Evolutionary conservation across 2,888 invertebrate genomes (phyloP).

Genomic region (Parapristionchus giblindavisi): DNA sequence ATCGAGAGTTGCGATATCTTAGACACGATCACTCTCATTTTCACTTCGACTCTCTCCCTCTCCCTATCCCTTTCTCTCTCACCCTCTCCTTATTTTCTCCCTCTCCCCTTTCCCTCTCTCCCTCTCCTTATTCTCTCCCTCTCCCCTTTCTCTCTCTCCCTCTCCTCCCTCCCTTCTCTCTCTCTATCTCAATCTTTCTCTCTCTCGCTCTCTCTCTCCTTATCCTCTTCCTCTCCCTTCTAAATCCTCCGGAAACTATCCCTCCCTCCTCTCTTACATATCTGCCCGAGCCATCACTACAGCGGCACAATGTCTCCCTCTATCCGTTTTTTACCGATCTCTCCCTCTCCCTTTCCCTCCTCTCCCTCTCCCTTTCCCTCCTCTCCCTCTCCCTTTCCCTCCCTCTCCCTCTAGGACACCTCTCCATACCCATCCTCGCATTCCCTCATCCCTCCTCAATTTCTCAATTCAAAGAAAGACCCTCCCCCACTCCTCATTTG

Average conservation of each 20-base stretch:
- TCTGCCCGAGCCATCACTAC: too few relatives aligned
- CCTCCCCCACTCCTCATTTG: too few relatives aligned
- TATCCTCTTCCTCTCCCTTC: not conserved
- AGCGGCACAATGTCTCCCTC: too few relatives aligned
- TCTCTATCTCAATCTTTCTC: not conserved
- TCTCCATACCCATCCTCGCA: too few relatives aligned
- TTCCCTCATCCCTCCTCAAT: too few relatives aligned
- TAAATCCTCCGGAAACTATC: constrained; percentile 1
- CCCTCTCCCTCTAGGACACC: not conserved
- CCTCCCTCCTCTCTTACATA: not conserved
- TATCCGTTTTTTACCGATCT: constrained; percentile 14
- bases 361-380: constrained; percentile 14
- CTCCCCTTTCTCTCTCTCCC: too few relatives aligned
- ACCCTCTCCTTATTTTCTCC: not conserved
- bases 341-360: constrained; percentile 6
- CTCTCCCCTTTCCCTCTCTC: not conserved
- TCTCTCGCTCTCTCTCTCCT: not conserved
- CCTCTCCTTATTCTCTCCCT: not conserved
- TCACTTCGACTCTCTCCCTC: not conserved
- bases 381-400: not conserved
- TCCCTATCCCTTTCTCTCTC: not conserved
- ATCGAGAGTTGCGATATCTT: not conserved
- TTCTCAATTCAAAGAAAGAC: too few relatives aligned
- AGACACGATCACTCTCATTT: not conserved
- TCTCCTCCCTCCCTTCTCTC: not conserved